A percentile compares a stretch with the other conserved stretches of the same genome.
Conservation (phyloP, 1,140 invertebrate genomes). For the Bombyx mori region ASM3026992v2 NC_085123.1:1163501-1164000, state of each 20-base stretch:
- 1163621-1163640: slow-evolving; percentile 2
- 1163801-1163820: slow-evolving; percentile 8
- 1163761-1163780: slow-evolving; percentile 7
- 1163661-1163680: background rate
- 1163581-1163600: background rate
- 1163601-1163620: background rate
- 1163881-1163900: slow-evolving; percentile 8
- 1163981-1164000: slow-evolving; percentile 8
- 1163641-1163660: background rate
- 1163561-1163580: background rate
- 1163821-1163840: slow-evolving; percentile 8
- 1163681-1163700: background rate
- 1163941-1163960: slow-evolving; percentile 3
- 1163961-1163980: slow-evolving; percentile 5
- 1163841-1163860: slow-evolving; percentile 5
- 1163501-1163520: slow-evolving; percentile 3
- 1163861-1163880: slow-evolving; percentile 9
- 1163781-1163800: slow-evolving; percentile 9
- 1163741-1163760: slow-evolving; percentile 5
- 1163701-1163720: background rate
- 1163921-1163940: slow-evolving; percentile 11
- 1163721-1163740: background rate
- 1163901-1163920: slow-evolving; percentile 5
- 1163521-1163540: background rate
- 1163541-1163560: background rate